Evolutionary conservation across 2,113 vertebrate species (phyloP).

Genomic region (Semicossyphus pulcher): DNA sequence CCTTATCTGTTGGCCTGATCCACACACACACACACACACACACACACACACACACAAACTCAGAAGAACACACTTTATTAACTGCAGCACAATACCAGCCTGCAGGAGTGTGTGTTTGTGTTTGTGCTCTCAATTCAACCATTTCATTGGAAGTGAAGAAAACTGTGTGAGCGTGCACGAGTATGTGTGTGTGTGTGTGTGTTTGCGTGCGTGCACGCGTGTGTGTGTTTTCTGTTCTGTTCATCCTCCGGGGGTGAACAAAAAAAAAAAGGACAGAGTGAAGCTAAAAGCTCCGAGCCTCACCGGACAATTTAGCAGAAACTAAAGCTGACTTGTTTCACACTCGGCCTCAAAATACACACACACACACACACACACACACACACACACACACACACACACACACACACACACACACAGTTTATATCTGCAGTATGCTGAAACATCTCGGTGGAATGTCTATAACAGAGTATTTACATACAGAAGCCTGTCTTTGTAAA

Average conservation of each 20-base stretch:
- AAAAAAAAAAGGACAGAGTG: not conserved
- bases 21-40: slow-evolving; percentile 27
- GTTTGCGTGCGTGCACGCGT: slow-evolving; percentile 1
- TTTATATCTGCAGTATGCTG: not conserved
- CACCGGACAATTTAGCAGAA: slow-evolving; percentile 14
- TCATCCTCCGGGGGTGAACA: not conserved
- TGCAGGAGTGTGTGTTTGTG: slow-evolving; percentile 39
- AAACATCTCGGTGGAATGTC: too few relatives aligned
- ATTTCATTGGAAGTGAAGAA: slow-evolving; percentile 24
- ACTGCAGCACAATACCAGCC: slow-evolving; percentile 47
- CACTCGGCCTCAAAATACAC: not conserved
- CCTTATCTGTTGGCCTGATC: slow-evolving; percentile 35
- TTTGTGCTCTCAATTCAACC: slow-evolving; percentile 23
- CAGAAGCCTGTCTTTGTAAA: too few relatives aligned
- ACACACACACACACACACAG: not conserved
- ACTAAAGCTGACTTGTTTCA: not conserved
- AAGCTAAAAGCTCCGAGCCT: slow-evolving; percentile 4
- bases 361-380: not conserved
- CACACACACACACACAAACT: slow-evolving; percentile 8
- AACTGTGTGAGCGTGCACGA: too few relatives aligned
- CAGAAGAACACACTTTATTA: slow-evolving; percentile 42
- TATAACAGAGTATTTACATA: too few relatives aligned
- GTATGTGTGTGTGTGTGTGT: slow-evolving; percentile 11
- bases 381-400: not conserved
- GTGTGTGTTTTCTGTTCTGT: not conserved